Evolutionary conservation across 2,797 vertebrate species (phyloP).

Genomic region (Tauraco hartlaubi): DNA sequence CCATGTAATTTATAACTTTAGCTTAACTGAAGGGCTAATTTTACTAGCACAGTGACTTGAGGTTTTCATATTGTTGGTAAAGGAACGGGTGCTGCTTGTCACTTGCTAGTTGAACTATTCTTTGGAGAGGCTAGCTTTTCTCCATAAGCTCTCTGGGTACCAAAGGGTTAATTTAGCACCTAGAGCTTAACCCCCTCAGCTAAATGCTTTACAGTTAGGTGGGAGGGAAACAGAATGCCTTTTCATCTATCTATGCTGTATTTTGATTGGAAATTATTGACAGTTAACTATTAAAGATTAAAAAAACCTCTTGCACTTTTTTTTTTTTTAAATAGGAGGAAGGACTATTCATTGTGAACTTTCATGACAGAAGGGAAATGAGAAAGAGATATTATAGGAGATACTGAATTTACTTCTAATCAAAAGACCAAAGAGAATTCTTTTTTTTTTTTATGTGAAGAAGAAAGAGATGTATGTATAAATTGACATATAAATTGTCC

Average conservation of each 20-base stretch:
- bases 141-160: background rate
- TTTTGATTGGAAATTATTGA: background rate
- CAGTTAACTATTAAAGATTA: background rate
- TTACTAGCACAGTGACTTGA: background rate
- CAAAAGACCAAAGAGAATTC: background rate
- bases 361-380: background rate
- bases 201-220: background rate
- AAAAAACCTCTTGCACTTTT: background rate
- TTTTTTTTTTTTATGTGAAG: background rate
- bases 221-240: background rate
- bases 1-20: background rate
- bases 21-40: background rate
- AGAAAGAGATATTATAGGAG: background rate
- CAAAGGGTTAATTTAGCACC: background rate
- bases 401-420: background rate
- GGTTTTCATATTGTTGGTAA: background rate
- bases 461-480: background rate
- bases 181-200: background rate
- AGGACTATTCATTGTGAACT: background rate
- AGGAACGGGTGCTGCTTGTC: background rate
- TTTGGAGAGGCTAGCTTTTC: background rate
- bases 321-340: background rate
- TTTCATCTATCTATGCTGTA: background rate
- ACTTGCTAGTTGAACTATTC: background rate
- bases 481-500: background rate